Conservation (phyloP, 2,797 vertebrate species). For the Silurus aristotelis region DNA sequence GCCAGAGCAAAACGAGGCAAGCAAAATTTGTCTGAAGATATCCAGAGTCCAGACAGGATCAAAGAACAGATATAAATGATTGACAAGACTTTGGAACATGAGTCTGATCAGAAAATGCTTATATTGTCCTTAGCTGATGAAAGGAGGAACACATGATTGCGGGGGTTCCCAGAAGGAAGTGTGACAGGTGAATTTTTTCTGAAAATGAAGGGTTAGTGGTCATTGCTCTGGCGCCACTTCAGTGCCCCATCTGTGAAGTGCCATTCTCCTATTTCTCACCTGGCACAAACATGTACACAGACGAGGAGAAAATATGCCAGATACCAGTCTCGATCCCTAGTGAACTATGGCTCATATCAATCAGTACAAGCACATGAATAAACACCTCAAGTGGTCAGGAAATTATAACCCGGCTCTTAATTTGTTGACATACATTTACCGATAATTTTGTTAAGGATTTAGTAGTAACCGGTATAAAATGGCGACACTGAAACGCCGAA, state of each 20-base stretch:
- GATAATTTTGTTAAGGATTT: neutral
- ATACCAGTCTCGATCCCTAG: constrained; percentile 24
- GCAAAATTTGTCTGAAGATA: neutral
- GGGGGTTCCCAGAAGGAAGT: neutral
- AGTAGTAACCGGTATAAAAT: neutral
- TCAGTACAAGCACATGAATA: neutral
- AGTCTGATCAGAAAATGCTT: neutral
- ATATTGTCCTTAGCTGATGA: neutral
- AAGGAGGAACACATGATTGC: neutral
- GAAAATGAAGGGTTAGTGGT: constrained; percentile 40
- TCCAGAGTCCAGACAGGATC: neutral
- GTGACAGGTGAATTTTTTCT: constrained; percentile 30
- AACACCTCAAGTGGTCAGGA: neutral
- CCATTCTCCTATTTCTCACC: constrained; percentile 47
- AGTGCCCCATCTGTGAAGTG: constrained; percentile 45
- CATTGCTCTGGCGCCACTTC: constrained; percentile 30
- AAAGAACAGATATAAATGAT: neutral
- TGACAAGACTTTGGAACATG: constrained; percentile 1
- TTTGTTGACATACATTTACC: neutral
- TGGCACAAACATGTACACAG: constrained; percentile 34
- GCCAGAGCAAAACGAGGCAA: neutral
- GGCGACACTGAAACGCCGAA: neutral
- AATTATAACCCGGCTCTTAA: neutral
- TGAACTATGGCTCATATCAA: constrained; percentile 17
- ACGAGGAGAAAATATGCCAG: constrained; percentile 17